Evolutionary conservation across 2,797 vertebrate species (phyloP).

Genomic region (Kryptolebias ocellatus): DNA sequence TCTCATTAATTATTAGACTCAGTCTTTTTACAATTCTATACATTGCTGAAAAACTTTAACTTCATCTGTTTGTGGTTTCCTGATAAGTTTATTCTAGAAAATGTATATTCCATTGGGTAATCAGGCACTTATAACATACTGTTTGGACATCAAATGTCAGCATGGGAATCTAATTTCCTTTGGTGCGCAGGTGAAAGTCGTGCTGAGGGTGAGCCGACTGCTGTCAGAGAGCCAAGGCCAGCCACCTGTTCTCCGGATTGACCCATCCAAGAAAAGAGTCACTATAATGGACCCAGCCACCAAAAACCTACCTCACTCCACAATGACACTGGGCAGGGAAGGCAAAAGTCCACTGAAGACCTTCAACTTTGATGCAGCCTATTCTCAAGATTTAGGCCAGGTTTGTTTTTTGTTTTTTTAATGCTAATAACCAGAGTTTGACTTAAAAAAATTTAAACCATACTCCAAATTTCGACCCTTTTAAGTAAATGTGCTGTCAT

Average conservation of each 20-base stretch:
- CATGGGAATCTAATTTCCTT: slow-evolving; percentile 12
- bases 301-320: slow-evolving; percentile 79
- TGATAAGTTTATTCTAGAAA: no score
- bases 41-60: no score
- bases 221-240: slow-evolving; percentile 82
- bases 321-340: slow-evolving; percentile 83
- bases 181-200: slow-evolving; percentile 89
- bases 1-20: no score
- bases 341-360: slow-evolving; percentile 88
- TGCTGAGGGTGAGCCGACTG: slow-evolving; percentile 89
- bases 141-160: not conserved
- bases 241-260: slow-evolving; percentile 89
- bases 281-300: slow-evolving; percentile 86
- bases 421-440: not conserved
- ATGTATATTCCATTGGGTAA: not conserved
- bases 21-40: no score
- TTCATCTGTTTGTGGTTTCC: no score
- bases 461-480: not conserved
- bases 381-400: slow-evolving; percentile 92
- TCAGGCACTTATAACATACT: not conserved
- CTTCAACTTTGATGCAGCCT: slow-evolving; percentile 92
- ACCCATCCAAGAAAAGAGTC: slow-evolving; percentile 91
- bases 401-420: slow-evolving; percentile 69
- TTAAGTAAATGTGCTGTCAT: not conserved
- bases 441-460: not conserved